These are phyloP conservation scores for Tadarida brasiliensis DNA, from an alignment of 2,797 vertebrate species.

Conservation along the genomic window DNA sequence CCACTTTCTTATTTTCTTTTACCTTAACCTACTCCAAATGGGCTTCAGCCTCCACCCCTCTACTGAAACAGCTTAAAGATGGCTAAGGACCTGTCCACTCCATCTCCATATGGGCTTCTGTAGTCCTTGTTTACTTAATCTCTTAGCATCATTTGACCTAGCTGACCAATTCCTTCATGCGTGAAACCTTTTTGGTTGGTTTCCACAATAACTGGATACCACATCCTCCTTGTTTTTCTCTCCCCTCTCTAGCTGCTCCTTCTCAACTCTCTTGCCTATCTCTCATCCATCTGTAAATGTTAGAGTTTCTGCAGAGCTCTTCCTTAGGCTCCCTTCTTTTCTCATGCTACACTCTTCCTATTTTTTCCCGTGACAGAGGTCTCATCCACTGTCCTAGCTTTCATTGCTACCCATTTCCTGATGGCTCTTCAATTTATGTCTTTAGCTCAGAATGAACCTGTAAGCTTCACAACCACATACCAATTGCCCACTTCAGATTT, in stretches of 20 bases:
- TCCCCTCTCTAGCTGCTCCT: not conserved
- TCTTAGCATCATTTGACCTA: not conserved
- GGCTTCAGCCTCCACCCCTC: not conserved
- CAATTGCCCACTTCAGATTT: slow-evolving; percentile 8
- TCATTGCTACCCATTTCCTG: not conserved
- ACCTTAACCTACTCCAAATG: not conserved
- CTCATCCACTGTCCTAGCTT: not conserved
- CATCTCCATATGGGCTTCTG: not conserved
- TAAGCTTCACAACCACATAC: not conserved
- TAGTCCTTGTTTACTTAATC: not conserved
- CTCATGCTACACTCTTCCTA: not conserved
- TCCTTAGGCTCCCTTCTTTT: not conserved
- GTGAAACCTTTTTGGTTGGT: not conserved
- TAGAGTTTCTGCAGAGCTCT: not conserved
- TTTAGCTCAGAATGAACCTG: not conserved
- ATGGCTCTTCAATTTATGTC: not conserved
- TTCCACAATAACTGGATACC: not conserved
- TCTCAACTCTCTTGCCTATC: not conserved
- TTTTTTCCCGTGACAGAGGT: not conserved
- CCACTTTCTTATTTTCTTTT: not conserved
- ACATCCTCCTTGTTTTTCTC: not conserved
- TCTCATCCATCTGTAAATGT: not conserved
- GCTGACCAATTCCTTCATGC: not conserved
- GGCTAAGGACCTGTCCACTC: not conserved
- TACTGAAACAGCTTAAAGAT: not conserved